These are phyloP conservation scores for Mesocricetus auratus DNA, from an alignment of 2,113 vertebrate genomes.

Conservation along the genomic window DNA sequence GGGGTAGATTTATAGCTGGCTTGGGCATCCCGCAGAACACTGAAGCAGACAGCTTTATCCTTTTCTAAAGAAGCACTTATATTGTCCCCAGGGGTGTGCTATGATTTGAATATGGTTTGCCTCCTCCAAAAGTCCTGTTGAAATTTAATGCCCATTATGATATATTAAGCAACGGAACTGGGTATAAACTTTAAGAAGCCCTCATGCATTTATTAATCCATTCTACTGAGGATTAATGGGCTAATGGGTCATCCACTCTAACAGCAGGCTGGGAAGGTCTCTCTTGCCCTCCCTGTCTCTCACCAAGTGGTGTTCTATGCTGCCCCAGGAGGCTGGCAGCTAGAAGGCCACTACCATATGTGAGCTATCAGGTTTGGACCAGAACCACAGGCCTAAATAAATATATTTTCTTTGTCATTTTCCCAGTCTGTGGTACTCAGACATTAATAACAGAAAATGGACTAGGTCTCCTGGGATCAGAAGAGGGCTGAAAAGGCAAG, in stretches of 20 bases:
- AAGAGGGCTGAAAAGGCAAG: constrained; percentile 41
- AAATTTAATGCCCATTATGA: constrained; percentile 17
- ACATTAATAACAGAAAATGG: neutral
- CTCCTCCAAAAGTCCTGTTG: constrained; percentile 2
- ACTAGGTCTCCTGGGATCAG: neutral
- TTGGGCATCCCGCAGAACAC: constrained; percentile 53
- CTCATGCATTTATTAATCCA: constrained; percentile 18
- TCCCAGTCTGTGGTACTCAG: neutral
- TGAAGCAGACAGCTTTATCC: constrained; percentile 56
- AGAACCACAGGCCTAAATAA: neutral
- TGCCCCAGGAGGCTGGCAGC: neutral
- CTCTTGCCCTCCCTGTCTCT: neutral
- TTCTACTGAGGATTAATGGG: neutral
- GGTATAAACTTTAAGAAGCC: constrained; percentile 39
- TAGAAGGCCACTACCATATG: neutral
- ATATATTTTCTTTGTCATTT: neutral
- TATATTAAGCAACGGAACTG: constrained; percentile 3
- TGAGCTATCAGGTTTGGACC: neutral
- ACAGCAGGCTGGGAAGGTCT: neutral
- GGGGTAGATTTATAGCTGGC: constrained; percentile 72
- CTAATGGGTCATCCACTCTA: neutral
- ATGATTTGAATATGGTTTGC: constrained; percentile 1
- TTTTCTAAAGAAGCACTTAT: constrained; percentile 59
- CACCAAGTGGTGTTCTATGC: neutral
- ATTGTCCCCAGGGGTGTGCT: constrained; percentile 29